These are phyloP conservation scores for Beris morrisii DNA, from an alignment of 2,888 invertebrate genomes.

Conservation along the genomic window DNA sequence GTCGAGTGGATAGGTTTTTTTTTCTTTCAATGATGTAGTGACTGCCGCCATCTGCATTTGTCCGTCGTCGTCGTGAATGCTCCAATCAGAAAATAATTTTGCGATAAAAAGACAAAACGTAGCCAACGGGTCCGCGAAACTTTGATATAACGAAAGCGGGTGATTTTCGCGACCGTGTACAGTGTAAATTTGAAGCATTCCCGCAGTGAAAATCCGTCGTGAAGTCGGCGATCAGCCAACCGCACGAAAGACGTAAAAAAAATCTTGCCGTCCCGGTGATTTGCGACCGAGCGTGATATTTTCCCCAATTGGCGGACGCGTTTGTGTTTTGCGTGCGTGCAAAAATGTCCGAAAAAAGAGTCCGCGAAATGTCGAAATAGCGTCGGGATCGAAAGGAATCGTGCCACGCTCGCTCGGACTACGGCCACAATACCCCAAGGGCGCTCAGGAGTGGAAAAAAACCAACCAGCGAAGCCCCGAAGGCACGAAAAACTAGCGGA, in stretches of 20 bases:
- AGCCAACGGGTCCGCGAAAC: constrained; percentile 15
- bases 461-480: too few species aligned
- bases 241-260: neutral
- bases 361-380: constrained; percentile 41
- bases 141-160: constrained; percentile 4
- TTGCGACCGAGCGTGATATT: neutral
- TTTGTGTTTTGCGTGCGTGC: constrained; percentile 23
- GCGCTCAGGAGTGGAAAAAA: too few species aligned
- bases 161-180: neutral
- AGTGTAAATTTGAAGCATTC: neutral
- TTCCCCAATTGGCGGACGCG: neutral
- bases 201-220: neutral
- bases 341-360: constrained; percentile 19
- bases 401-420: too few species aligned
- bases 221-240: constrained; percentile 11
- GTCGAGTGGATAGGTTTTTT: neutral
- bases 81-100: constrained; percentile 21
- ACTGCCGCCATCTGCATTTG: constrained; percentile 28
- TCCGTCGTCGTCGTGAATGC: constrained; percentile 18
- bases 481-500: too few species aligned
- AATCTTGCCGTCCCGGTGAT: constrained; percentile 1
- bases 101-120: constrained; percentile 16
- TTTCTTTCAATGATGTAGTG: constrained; percentile 17
- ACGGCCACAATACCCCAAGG: too few species aligned
- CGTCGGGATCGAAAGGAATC: constrained; percentile 17